These are phyloP conservation scores for Dicrostonyx torquatus DNA, from an alignment of 2,797 vertebrate species.

Conservation along the genomic window DNA sequence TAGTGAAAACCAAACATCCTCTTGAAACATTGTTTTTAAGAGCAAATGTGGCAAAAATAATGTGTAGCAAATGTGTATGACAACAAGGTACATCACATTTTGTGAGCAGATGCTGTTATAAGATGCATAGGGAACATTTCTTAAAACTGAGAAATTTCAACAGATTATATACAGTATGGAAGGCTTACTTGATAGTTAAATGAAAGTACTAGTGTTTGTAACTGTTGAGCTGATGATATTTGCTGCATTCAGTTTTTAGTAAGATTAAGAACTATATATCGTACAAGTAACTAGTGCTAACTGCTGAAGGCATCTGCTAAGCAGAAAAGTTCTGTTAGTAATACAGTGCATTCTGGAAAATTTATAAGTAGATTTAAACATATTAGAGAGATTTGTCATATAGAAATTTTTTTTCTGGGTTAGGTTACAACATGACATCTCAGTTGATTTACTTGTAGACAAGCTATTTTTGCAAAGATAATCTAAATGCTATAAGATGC, in stretches of 20 bases:
- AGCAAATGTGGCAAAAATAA: constrained; percentile 44
- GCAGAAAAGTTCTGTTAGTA: constrained; percentile 22
- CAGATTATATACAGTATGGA: constrained; percentile 18
- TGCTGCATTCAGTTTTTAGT: constrained; percentile 43
- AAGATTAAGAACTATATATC: constrained; percentile 1
- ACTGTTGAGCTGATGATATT: constrained; percentile 31
- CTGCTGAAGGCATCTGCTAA: not conserved
- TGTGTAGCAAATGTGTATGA: not conserved
- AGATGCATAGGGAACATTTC: constrained; percentile 5
- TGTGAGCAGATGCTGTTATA: constrained; percentile 34
- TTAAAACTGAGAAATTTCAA: constrained; percentile 35
- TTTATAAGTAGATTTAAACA: constrained; percentile 35
- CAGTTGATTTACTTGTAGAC: constrained; percentile 32
- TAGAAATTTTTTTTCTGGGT: constrained; percentile 32
- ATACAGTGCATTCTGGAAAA: constrained; percentile 25
- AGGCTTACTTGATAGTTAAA: constrained; percentile 30
- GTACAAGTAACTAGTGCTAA: constrained; percentile 13
- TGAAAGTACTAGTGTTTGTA: constrained; percentile 34
- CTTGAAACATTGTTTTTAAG: constrained; percentile 22
- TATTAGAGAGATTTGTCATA: not conserved
- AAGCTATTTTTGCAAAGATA: constrained; percentile 32
- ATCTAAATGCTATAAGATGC: not conserved
- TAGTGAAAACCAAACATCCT: not conserved
- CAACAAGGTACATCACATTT: constrained; percentile 3
- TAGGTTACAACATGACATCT: not conserved